A percentile compares a stretch with the other conserved stretches of the same genome.
Conservation (phyloP, 1,140 invertebrate genomes). For the Bombus waltoni region DNA sequence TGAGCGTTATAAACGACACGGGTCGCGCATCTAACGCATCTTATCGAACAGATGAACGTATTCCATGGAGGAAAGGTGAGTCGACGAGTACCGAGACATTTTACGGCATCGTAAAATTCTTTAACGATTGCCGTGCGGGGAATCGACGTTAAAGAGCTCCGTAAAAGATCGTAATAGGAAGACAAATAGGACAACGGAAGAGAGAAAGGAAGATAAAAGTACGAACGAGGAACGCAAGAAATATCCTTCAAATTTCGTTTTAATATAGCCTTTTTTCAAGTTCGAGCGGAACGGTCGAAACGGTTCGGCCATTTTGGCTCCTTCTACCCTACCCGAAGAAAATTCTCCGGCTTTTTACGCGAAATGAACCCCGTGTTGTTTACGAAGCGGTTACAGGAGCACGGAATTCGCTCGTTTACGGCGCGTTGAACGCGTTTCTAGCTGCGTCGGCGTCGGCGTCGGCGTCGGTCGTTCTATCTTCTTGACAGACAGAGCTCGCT, state of each 20-base stretch:
- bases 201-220: conserved; percentile 1
- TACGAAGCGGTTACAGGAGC: conserved; percentile 44
- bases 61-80: conserved; percentile 57
- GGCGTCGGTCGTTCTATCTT: conserved; percentile 51
- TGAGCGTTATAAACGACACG: conserved; percentile 42
- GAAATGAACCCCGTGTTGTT: not conserved
- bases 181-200: not conserved
- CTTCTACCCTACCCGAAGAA: not conserved
- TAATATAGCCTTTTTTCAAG: conserved; percentile 46
- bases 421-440: conserved; percentile 12
- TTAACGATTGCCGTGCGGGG: conserved; percentile 55
- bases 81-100: conserved; percentile 37
- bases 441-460: not conserved
- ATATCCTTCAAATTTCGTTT: conserved; percentile 47
- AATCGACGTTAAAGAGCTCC: conserved; percentile 38
- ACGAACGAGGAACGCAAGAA: not conserved
- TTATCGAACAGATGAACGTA: conserved; percentile 33
- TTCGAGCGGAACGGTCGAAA: not conserved
- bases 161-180: not conserved
- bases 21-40: not conserved
- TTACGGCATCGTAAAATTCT: conserved; percentile 62
- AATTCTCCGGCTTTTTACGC: not conserved
- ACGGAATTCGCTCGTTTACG: conserved; percentile 64
- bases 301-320: not conserved
- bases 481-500: conserved; percentile 43